Evolutionary conservation across 1,140 invertebrate species (phyloP), one percentile per base, ranked within the genome.

Genomic region (Drosophila arawakana): DNA sequence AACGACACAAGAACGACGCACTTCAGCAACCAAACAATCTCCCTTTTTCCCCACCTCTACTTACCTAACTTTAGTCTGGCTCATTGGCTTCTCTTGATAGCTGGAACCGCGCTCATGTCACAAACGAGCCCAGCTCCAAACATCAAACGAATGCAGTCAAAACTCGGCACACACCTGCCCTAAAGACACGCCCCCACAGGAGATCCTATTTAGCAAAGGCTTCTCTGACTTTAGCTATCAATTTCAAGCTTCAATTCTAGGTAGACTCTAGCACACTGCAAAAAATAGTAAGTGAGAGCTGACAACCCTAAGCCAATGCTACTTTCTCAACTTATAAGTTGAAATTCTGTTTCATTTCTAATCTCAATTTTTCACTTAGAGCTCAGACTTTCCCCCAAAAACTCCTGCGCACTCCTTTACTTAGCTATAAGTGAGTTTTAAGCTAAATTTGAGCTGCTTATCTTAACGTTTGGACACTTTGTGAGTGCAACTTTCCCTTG

Each of bases 81-180:
- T 41, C 60, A 63, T 46, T 61, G 44, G 44, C 21, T 58, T 60
- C 18, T n/a, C 61, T 55, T 88, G 84, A 89, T 89, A 80, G 70
- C 69, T 88, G 84, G 84, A 88, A 89, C 84, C 71, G 74, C 61
- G 65, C 80, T 52, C 74, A 89, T 81, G 84, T 89, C 84, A 88
- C 84, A 88, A 88, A 84, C 80, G 65, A 89, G 71, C 84, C 44
- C 79, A 86, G 63, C 6, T 30, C 3, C 66, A 43, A 86, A 78
- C 71, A 46, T 34, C 39, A 78, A 79, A 52, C 39, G 47, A 71
- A 58, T 10, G 18, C 52, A 52, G 50, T 39, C 52, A 43, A 15
- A 50, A 65, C 13, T 47, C 41, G 8, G 10, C 44, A 47, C 7
- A 30, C 54, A 37, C 21, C 25, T 41, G 41, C 30, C 46, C 8